These are phyloP conservation scores for Grallaria varia DNA, from an alignment of 2,113 vertebrate genomes.

Conservation along the genomic window DNA sequence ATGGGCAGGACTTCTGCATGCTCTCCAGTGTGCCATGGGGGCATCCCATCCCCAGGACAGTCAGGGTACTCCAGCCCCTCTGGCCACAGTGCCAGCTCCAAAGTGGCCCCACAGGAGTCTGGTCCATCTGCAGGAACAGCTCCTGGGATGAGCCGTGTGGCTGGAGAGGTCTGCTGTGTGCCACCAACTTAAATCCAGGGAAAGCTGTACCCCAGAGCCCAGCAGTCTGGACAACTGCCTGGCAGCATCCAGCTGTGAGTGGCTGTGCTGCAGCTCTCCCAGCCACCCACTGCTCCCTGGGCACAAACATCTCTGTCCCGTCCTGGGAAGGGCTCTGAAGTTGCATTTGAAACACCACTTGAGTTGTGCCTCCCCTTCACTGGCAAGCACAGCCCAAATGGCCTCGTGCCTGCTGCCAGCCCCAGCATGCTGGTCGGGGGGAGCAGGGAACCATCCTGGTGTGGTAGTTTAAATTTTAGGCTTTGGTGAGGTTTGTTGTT, in stretches of 20 bases:
- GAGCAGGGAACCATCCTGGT: accelerated
- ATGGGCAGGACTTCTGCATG: background rate
- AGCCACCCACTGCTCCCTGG: background rate
- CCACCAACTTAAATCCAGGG: background rate
- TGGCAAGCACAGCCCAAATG: background rate
- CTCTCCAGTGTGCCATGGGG: background rate
- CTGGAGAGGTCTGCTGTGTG: background rate
- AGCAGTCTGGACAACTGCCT: background rate
- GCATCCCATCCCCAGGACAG: background rate
- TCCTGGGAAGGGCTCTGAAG: background rate
- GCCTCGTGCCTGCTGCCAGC: background rate
- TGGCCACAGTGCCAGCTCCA: background rate
- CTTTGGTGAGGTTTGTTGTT: no score
- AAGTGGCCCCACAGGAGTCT: accelerated
- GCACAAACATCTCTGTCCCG: background rate
- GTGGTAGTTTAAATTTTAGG: no score
- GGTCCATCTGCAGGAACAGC: background rate
- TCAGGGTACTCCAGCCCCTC: background rate
- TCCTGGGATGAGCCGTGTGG: background rate
- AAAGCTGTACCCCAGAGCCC: background rate
- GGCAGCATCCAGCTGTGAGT: background rate
- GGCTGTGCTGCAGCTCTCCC: background rate
- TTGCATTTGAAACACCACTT: background rate
- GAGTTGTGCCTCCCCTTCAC: background rate
- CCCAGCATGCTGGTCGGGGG: accelerated